These are phyloP conservation scores for Rhinella marina DNA, from an alignment of 2,797 vertebrate genomes.

Conservation along the genomic window DNA sequence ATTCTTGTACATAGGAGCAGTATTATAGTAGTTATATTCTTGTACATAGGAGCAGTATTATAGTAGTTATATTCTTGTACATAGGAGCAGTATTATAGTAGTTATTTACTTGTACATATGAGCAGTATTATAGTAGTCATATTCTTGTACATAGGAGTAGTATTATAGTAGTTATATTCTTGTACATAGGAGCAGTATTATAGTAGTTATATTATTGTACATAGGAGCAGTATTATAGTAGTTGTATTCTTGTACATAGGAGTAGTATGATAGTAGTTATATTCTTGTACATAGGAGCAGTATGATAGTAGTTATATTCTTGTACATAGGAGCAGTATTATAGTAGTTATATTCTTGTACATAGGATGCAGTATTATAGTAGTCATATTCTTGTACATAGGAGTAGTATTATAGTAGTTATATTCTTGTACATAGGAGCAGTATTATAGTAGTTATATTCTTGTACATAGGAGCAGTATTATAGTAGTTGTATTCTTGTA, in stretches of 20 bases:
- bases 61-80: no score
- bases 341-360: conserved; percentile 1
- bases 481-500: no score
- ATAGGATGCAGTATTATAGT: not conserved
- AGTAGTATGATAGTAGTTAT: not conserved
- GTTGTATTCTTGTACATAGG: conserved; percentile 11
- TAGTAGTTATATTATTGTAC: not conserved
- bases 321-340: not conserved
- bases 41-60: no score
- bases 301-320: conserved; percentile 5
- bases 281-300: not conserved
- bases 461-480: no score
- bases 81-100: no score
- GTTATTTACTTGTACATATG: not conserved
- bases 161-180: not conserved
- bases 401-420: not conserved
- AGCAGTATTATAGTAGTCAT: not conserved
- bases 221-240: not conserved
- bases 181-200: not conserved
- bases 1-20: no score
- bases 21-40: no score
- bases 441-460: no score
- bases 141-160: no score
- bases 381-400: not conserved
- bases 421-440: no score